Percentiles rank a stretch among this genome's conserved stretches.
Conservation (phyloP, 1,140 invertebrate species). For the Drosophila teissieri region DNA sequence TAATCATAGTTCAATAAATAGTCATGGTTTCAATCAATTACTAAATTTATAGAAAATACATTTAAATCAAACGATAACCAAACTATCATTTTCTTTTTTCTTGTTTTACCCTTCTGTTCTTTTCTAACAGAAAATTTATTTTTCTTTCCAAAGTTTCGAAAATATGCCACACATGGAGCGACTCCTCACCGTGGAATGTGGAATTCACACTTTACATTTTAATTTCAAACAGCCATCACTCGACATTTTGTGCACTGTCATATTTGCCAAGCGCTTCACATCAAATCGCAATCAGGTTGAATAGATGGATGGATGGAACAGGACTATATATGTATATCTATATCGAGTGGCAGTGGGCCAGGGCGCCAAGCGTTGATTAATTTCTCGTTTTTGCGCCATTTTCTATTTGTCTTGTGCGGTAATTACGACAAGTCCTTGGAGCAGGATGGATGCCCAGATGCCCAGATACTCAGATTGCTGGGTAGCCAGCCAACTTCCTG, state of each 20-base stretch:
- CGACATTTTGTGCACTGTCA: slow-evolving; percentile 25
- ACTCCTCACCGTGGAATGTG: not conserved
- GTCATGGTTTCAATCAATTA: too few relatives aligned
- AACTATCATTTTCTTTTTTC: too few relatives aligned
- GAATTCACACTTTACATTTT: slow-evolving; percentile 29
- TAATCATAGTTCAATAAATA: too few relatives aligned
- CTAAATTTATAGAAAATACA: too few relatives aligned
- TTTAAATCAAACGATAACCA: too few relatives aligned
- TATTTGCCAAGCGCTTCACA: slow-evolving; percentile 73
- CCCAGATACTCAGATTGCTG: not conserved
- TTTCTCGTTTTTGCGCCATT: slow-evolving; percentile 81
- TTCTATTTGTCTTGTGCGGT: slow-evolving; percentile 81
- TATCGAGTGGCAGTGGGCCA: slow-evolving; percentile 21
- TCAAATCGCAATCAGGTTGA: slow-evolving; percentile 45
- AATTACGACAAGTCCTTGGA: slow-evolving; percentile 74
- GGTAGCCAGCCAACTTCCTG: slow-evolving; percentile 41
- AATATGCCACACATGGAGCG: too few relatives aligned
- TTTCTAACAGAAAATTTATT: too few relatives aligned
- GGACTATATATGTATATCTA: slow-evolving; percentile 9
- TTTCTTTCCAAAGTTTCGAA: too few relatives aligned
- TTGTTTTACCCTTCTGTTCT: too few relatives aligned
- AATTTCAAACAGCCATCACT: not conserved
- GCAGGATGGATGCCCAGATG: slow-evolving; percentile 25
- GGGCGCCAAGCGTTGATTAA: slow-evolving; percentile 64
- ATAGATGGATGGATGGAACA: slow-evolving; percentile 14